Evolutionary conservation across 2,797 vertebrate species (phyloP).

Genomic region (Channallabes apus): DNA sequence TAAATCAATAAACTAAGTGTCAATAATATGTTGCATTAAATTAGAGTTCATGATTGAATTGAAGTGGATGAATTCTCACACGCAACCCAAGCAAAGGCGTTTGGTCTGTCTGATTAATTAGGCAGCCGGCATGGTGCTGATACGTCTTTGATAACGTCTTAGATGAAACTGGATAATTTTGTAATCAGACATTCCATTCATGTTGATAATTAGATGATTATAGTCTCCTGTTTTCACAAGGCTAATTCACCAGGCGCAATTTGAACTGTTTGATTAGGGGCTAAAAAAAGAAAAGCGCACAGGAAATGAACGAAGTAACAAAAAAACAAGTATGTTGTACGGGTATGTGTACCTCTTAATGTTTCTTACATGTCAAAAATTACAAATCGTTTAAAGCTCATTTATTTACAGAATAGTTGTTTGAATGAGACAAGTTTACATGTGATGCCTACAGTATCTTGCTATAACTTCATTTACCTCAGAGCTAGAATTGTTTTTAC

Average conservation of each 20-base stretch:
- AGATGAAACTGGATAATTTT: slow-evolving; percentile 49
- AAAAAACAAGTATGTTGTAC: background rate
- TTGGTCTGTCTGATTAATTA: slow-evolving; percentile 54
- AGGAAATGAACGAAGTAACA: background rate
- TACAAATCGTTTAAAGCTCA: background rate
- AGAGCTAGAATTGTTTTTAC: too few relatives aligned
- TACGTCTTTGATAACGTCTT: slow-evolving; percentile 40
- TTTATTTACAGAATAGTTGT: background rate
- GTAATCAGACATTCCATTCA: slow-evolving; percentile 53
- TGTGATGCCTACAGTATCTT: background rate
- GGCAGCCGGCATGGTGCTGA: slow-evolving; percentile 30
- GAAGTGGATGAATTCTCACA: background rate
- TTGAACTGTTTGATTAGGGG: slow-evolving; percentile 41
- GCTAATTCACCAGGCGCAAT: slow-evolving; percentile 26
- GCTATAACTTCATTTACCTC: too few relatives aligned
- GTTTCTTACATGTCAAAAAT: background rate
- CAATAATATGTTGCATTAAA: background rate
- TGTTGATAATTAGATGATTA: slow-evolving; percentile 53
- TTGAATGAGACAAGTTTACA: background rate
- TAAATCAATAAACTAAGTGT: background rate
- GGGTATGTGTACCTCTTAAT: background rate
- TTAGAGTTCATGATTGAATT: slow-evolving; percentile 13
- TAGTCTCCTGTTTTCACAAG: slow-evolving; percentile 33
- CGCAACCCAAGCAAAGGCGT: background rate
- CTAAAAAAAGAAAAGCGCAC: slow-evolving; percentile 11